phyloP scores from a whole-genome alignment of 2,797 vertebrate species.

The Rhinatrema bivittatum region DNA sequence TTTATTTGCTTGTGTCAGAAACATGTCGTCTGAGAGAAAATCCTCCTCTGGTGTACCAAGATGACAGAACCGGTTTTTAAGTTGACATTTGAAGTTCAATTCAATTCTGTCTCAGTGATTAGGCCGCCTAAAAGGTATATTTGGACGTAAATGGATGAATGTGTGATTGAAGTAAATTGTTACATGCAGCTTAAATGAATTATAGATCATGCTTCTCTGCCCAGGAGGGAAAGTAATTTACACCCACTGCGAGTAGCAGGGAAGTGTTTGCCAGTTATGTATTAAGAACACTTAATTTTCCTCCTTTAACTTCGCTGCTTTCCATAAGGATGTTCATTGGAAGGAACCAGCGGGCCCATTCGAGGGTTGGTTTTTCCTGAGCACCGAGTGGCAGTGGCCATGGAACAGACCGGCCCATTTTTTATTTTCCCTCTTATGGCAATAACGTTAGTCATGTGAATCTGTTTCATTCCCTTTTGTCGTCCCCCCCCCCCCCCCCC shows the following conservation, averaged over 20 bases:
- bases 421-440: too few species aligned
- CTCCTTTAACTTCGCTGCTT: slow-evolving; percentile 1
- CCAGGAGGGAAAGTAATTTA: slow-evolving; percentile 8
- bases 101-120: neutral
- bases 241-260: slow-evolving; percentile 1
- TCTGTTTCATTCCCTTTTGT: too few species aligned
- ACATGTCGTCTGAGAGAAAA: slow-evolving; percentile 1
- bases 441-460: too few species aligned
- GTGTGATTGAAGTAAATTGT: slow-evolving; percentile 5
- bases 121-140: slow-evolving; percentile 4
- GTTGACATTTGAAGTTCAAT: neutral
- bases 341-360: too few species aligned
- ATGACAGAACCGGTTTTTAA: neutral
- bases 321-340: too few species aligned
- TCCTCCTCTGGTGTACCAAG: neutral
- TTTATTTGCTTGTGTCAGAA: neutral
- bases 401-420: too few species aligned
- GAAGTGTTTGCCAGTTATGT: slow-evolving; percentile 2
- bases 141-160: slow-evolving; percentile 1
- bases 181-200: slow-evolving; percentile 10
- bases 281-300: slow-evolving; percentile 2
- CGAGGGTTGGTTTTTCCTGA: too few species aligned
- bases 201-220: slow-evolving; percentile 2
- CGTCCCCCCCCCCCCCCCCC: too few species aligned
- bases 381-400: too few species aligned